phyloP scores from a whole-genome alignment of 2,888 invertebrate genomes.

The Hyalella azteca region DNA sequence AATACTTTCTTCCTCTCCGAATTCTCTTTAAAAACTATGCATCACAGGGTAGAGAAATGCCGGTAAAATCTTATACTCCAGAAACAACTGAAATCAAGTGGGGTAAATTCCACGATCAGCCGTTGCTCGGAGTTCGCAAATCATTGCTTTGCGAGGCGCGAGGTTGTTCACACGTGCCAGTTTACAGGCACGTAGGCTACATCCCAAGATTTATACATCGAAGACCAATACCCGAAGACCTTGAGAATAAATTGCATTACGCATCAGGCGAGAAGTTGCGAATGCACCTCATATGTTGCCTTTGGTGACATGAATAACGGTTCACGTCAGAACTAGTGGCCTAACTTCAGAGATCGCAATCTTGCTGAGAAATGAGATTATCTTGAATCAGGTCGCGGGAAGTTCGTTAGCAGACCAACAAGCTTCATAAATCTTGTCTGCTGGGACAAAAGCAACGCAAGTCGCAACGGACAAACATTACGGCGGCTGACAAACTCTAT shows the following conservation, averaged over 20 bases:
- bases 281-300: background rate
- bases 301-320: conserved; percentile 1
- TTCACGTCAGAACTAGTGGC: background rate
- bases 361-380: background rate
- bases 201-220: conserved; percentile 10
- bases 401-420: background rate
- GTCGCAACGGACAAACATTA: background rate
- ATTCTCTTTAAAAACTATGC: no score
- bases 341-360: background rate
- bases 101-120: no score
- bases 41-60: no score
- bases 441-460: background rate
- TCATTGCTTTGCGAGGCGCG: no score
- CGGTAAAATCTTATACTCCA: no score
- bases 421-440: background rate
- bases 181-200: no score
- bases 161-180: no score
- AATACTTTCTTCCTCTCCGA: no score
- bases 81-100: no score
- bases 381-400: background rate
- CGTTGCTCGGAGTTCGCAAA: no score
- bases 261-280: background rate
- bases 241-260: conserved; percentile 3
- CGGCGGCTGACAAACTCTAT: background rate
- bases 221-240: conserved; percentile 1